These are phyloP conservation scores for Eulemur mongoz DNA, from an alignment of 2,797 vertebrate genomes.

Conservation along the genomic window DNA sequence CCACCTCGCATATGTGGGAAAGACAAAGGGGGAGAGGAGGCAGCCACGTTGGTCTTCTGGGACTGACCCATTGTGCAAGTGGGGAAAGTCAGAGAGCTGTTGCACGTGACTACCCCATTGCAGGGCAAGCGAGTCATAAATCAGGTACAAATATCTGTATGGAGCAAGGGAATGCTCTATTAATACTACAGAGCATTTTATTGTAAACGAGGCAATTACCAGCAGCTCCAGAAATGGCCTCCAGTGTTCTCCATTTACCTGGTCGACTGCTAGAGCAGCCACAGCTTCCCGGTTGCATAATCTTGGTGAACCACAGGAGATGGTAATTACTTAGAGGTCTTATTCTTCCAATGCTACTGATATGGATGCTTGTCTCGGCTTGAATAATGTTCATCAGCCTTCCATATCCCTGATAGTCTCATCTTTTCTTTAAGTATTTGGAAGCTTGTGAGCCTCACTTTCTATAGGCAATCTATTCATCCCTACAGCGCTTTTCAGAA, in stretches of 20 bases:
- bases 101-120: background rate
- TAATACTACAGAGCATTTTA: background rate
- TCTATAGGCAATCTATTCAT: conserved; percentile 53
- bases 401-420: conserved; percentile 9
- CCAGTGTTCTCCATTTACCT: background rate
- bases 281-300: accelerated
- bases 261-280: no score
- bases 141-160: background rate
- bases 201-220: background rate
- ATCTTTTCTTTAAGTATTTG: conserved; percentile 61
- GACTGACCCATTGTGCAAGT: background rate
- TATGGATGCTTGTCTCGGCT: background rate
- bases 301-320: background rate
- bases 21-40: background rate
- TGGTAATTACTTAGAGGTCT: background rate
- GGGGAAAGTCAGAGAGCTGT: background rate
- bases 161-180: background rate
- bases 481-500: conserved; percentile 55
- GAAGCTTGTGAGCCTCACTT: conserved; percentile 20
- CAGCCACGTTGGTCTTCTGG: background rate
- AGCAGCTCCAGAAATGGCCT: background rate
- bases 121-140: background rate
- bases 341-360: background rate
- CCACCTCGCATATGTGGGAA: background rate
- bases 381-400: conserved; percentile 15